A percentile compares a stretch with the other conserved stretches of the same genome.
Evolutionary conservation across 2,888 invertebrate genomes (phyloP).

Genomic region (Drosophila bunnanda): DNA sequence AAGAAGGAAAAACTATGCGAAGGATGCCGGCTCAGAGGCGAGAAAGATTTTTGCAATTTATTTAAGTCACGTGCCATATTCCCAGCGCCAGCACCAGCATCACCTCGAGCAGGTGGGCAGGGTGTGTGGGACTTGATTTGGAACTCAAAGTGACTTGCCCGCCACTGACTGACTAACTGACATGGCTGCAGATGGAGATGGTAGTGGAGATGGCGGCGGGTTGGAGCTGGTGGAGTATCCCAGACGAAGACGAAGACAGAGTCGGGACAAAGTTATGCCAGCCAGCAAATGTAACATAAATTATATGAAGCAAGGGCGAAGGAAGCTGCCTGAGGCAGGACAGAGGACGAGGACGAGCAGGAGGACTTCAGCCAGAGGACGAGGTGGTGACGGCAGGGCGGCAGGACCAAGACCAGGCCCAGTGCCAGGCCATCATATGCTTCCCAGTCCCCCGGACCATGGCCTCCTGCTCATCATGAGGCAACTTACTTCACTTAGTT

Average conservation of each 20-base stretch:
- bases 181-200: constrained; percentile 4
- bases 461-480: constrained; percentile 63
- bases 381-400: constrained; percentile 8
- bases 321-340: constrained; percentile 58
- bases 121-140: constrained; percentile 63
- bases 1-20: constrained; percentile 62
- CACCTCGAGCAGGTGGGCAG: constrained; percentile 19
- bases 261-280: constrained; percentile 71
- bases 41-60: constrained; percentile 79
- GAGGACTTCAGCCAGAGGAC: constrained; percentile 2
- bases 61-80: constrained; percentile 78
- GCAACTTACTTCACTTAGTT: constrained; percentile 73
- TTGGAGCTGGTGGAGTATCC: background rate
- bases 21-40: constrained; percentile 60
- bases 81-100: constrained; percentile 26
- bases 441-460: background rate
- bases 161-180: constrained; percentile 58
- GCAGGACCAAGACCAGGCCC: constrained; percentile 1
- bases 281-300: constrained; percentile 78
- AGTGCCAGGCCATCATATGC: constrained; percentile 38
- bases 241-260: constrained; percentile 7
- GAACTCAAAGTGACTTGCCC: constrained; percentile 73
- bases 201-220: background rate
- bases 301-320: constrained; percentile 73
- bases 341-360: constrained; percentile 21